Conservation (phyloP, 2,888 invertebrate genomes). For the Phalera bucephala region DNA sequence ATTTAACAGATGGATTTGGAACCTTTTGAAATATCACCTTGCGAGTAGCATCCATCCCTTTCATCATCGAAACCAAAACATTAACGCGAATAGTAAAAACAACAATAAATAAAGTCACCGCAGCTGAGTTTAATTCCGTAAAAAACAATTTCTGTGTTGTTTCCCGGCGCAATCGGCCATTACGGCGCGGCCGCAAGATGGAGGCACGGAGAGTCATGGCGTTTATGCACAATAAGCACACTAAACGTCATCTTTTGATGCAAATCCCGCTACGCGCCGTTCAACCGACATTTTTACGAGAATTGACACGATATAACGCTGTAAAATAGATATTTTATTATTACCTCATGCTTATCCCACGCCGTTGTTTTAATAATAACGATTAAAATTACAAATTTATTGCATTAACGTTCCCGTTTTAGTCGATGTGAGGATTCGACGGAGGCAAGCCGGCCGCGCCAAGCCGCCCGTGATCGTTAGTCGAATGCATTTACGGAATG, state of each 20-base stretch:
- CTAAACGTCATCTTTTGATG: constrained; percentile 59
- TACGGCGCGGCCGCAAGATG: constrained; percentile 52
- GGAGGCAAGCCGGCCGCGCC: constrained; percentile 33
- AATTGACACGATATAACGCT: constrained; percentile 51
- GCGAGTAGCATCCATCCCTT: too few species aligned
- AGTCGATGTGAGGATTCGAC: constrained; percentile 53
- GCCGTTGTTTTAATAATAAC: constrained; percentile 74
- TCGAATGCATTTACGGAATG: constrained; percentile 26
- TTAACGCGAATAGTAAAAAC: constrained; percentile 15
- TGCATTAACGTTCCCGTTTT: constrained; percentile 55
- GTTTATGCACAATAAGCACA: constrained; percentile 57
- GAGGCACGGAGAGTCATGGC: constrained; percentile 44
- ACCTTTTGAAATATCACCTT: too few species aligned
- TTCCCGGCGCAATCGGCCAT: constrained; percentile 56
- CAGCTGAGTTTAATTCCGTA: constrained; percentile 40
- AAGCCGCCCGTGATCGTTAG: background rate
- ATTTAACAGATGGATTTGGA: too few species aligned
- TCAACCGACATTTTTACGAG: constrained; percentile 63
- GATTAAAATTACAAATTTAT: constrained; percentile 79
- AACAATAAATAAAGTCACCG: constrained; percentile 36
- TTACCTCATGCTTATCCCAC: constrained; percentile 50
- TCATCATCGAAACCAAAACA: background rate
- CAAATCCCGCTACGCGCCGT: constrained; percentile 57
- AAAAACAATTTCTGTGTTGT: constrained; percentile 49
- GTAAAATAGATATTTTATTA: constrained; percentile 73